Conservation (phyloP, 2,888 invertebrate species). For the Pseudoips prasinana region DNA sequence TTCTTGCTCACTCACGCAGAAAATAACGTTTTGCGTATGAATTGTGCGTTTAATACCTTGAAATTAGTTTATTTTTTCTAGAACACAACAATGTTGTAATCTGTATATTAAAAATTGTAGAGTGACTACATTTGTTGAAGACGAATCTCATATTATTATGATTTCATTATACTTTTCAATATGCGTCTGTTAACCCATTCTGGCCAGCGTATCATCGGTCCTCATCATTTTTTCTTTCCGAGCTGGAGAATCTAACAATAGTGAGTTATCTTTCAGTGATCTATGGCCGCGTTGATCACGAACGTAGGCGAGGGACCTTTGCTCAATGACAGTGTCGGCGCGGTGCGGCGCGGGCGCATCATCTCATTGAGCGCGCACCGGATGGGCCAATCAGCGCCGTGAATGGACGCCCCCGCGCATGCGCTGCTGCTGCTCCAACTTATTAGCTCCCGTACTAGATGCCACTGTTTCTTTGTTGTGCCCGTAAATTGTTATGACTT, state of each 20-base stretch:
- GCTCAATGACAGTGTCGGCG: constrained; percentile 76
- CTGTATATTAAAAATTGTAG: too few species aligned
- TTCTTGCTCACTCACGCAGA: constrained; percentile 52
- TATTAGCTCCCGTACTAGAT: constrained; percentile 72
- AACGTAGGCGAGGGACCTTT: constrained; percentile 78
- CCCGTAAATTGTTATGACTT: constrained; percentile 72
- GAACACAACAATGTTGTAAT: neutral
- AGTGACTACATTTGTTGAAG: too few species aligned
- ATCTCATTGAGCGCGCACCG: constrained; percentile 80
- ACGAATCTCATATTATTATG: too few species aligned
- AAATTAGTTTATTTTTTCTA: constrained; percentile 14
- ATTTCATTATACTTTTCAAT: constrained; percentile 9
- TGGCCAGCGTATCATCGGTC: constrained; percentile 14
- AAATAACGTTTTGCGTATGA: constrained; percentile 58
- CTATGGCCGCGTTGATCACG: constrained; percentile 53
- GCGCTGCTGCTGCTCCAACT: constrained; percentile 56
- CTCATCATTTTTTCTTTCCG: constrained; percentile 23
- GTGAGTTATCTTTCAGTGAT: constrained; percentile 48
- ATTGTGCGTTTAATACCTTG: constrained; percentile 27
- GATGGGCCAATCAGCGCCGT: constrained; percentile 81
- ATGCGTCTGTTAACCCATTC: constrained; percentile 8
- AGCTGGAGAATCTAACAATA: constrained; percentile 35
- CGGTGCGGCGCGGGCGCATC: constrained; percentile 63
- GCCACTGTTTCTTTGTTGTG: constrained; percentile 73
- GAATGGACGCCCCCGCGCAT: constrained; percentile 79